These are phyloP conservation scores for Tringa solitaria DNA, from an alignment of 2,113 vertebrate genomes.

Conservation along the genomic window DNA sequence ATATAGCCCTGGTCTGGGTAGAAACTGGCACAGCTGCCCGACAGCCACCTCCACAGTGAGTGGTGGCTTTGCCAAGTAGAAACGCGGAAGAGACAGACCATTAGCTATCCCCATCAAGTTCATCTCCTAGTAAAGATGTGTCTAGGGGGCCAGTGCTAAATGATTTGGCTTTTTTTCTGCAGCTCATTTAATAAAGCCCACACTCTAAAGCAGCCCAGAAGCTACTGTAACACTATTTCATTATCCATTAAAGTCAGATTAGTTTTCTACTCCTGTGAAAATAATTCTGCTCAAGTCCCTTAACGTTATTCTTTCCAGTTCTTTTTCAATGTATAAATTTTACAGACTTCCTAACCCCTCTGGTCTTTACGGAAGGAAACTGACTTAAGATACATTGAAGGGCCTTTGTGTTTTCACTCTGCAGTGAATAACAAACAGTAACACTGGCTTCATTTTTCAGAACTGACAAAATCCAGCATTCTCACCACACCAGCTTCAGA, in stretches of 20 bases:
- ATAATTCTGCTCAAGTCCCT: not conserved
- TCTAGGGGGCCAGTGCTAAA: not conserved
- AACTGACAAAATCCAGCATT: not conserved
- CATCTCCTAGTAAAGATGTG: not conserved
- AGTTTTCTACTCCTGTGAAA: not conserved
- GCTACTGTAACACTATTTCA: not conserved
- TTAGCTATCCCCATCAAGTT: not conserved
- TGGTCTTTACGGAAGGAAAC: not conserved
- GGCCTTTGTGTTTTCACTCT: not conserved
- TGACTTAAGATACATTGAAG: not conserved
- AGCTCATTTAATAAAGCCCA: not conserved
- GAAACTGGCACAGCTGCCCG: not conserved
- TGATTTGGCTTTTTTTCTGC: not conserved
- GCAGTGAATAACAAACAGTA: not conserved
- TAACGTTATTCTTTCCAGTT: not conserved
- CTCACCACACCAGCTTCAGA: not conserved
- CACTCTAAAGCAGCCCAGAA: not conserved
- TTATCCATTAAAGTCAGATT: not conserved
- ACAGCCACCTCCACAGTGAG: accelerated
- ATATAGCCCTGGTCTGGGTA: not conserved
- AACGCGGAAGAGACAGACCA: not conserved
- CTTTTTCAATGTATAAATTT: not conserved
- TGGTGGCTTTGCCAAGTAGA: not conserved
- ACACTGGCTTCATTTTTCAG: not conserved
- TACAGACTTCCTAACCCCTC: not conserved